These are phyloP conservation scores for Pyrgus malvae DNA, from an alignment of 2,888 invertebrate species.

Conservation along the genomic window DNA sequence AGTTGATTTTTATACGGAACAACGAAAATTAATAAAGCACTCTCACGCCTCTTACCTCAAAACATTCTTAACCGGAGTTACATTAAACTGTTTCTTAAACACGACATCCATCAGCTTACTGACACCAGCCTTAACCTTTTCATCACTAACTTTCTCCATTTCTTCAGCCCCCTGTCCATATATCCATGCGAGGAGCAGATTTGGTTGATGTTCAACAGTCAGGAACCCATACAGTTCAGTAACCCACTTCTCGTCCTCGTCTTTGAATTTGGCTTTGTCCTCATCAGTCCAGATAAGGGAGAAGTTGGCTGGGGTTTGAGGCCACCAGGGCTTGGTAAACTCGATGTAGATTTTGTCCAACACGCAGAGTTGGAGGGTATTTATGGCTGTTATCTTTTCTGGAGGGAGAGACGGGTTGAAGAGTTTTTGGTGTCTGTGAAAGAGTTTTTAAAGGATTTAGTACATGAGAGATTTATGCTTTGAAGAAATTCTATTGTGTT, in stretches of 20 bases:
- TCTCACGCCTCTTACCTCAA: conserved; percentile 75
- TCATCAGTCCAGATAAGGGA: conserved; percentile 80
- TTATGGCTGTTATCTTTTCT: conserved; percentile 80
- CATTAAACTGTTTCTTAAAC: conserved; percentile 68
- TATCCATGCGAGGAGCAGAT: conserved; percentile 85
- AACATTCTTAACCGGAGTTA: conserved; percentile 77
- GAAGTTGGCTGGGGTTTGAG: conserved; percentile 65
- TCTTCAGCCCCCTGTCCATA: conserved; percentile 82
- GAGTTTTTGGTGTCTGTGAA: conserved; percentile 67
- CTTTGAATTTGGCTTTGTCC: conserved; percentile 70
- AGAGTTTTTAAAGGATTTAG: no score
- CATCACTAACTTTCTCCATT: conserved; percentile 82
- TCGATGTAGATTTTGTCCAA: conserved; percentile 87
- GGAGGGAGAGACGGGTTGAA: conserved; percentile 82
- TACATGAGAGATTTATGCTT: no score
- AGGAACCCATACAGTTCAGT: conserved; percentile 83
- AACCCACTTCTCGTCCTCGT: conserved; percentile 79
- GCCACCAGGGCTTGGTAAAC: conserved; percentile 86
- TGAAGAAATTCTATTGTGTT: no score
- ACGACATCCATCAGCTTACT: conserved; percentile 78
- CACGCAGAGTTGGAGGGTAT: conserved; percentile 84
- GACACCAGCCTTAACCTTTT: conserved; percentile 78
- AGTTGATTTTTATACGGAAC: no score
- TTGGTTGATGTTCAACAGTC: conserved; percentile 82
- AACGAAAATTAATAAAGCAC: no score